Conservation (phyloP, 2,888 invertebrate genomes). For the Cheiracanthium punctorium region DNA sequence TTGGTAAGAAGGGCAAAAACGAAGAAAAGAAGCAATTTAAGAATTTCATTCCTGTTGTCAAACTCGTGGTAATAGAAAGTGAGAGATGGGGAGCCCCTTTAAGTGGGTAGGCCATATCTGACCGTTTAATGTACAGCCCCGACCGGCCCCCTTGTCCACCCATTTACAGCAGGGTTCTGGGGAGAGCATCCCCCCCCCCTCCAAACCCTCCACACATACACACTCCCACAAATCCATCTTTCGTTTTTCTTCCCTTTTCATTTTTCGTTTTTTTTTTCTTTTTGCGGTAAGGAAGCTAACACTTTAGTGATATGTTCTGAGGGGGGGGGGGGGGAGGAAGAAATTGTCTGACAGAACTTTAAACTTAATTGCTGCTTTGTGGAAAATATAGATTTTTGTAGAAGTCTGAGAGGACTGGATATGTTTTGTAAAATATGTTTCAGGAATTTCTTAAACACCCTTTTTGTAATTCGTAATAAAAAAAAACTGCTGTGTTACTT, state of each 20-base stretch:
- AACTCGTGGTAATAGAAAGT: neutral
- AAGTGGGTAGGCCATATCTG: neutral
- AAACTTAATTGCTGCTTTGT: no score
- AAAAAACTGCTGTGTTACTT: no score
- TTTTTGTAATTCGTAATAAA: no score
- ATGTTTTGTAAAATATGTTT: no score
- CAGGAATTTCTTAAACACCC: no score
- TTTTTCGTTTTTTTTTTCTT: no score
- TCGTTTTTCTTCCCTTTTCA: no score
- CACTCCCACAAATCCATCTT: no score
- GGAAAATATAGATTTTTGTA: no score
- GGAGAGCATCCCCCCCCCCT: neutral
- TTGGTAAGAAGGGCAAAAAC: neutral
- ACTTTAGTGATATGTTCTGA: neutral
- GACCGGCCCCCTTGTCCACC: constrained; percentile 14
- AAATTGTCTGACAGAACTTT: no score
- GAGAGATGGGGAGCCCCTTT: neutral
- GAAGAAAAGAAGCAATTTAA: constrained; percentile 16
- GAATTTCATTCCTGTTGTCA: constrained; percentile 16
- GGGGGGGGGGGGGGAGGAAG: no score
- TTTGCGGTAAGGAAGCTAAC: neutral
- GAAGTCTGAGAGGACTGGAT: no score
- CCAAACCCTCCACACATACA: neutral
- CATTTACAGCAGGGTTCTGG: neutral
- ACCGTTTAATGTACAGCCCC: neutral